Conservation (phyloP, 1,140 invertebrate genomes). For the Radopholus similis region DNA sequence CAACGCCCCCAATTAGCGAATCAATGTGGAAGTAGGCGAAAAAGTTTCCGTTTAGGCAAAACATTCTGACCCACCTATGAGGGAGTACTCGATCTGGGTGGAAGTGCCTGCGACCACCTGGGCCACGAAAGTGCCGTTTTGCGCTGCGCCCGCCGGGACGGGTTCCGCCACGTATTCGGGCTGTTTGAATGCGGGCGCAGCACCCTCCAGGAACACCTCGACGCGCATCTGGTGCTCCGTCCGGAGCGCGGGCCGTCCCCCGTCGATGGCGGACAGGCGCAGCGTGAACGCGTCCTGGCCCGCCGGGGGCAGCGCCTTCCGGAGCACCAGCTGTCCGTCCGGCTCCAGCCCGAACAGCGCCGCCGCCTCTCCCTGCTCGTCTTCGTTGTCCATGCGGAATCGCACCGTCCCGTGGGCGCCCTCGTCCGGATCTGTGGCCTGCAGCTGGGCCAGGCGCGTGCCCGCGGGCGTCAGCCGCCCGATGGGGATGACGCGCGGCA, state of each 20-base stretch:
- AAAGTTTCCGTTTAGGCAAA: slow-evolving; percentile 14
- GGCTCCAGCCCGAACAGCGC: not conserved
- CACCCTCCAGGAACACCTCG: slow-evolving; percentile 42
- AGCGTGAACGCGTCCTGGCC: slow-evolving; percentile 28
- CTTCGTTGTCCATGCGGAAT: slow-evolving; percentile 30
- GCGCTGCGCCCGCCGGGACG: slow-evolving; percentile 17
- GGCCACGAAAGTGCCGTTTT: slow-evolving; percentile 37
- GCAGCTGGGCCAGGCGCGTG: slow-evolving; percentile 23
- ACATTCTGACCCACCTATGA: slow-evolving; percentile 41
- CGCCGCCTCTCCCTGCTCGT: not conserved
- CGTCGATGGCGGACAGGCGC: slow-evolving; percentile 36
- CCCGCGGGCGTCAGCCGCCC: slow-evolving; percentile 18
- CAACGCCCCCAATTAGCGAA: too few species aligned
- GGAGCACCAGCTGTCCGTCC: not conserved
- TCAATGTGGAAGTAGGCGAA: slow-evolving; percentile 13
- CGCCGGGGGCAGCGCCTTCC: not conserved
- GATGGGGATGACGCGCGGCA: slow-evolving; percentile 33
- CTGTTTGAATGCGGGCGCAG: slow-evolving; percentile 36
- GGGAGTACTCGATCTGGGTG: slow-evolving; percentile 29
- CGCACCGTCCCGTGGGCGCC: slow-evolving; percentile 30
- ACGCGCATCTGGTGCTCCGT: slow-evolving; percentile 36
- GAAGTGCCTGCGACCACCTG: slow-evolving; percentile 47
- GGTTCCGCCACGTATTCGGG: slow-evolving; percentile 21
- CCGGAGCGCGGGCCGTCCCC: slow-evolving; percentile 46
- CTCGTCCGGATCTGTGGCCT: slow-evolving; percentile 44